Percentiles rank a stretch among this genome's conserved stretches.
Conservation (phyloP, 92 coral and sea anemone species). For the Umimayanthus chanpuru region DNA sequence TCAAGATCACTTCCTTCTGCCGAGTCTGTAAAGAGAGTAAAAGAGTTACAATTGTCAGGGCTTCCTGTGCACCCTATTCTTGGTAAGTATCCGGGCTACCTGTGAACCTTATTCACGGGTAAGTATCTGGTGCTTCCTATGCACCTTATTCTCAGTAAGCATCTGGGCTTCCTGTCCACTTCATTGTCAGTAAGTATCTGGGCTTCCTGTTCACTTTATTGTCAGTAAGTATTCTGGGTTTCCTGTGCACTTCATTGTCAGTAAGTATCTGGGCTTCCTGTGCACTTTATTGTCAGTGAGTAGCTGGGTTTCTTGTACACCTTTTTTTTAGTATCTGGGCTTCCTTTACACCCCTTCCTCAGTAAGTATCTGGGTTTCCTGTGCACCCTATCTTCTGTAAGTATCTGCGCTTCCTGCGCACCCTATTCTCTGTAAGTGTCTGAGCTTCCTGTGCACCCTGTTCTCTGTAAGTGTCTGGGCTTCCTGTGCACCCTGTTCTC, state of each 20-base stretch:
- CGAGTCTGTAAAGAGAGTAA: constrained; percentile 91
- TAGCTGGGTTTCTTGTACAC: no score
- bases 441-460: constrained; percentile 63
- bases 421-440: no score
- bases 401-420: constrained; percentile 56
- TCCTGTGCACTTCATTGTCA: constrained; percentile 73
- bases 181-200: not conserved
- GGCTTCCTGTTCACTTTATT: no score
- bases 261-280: constrained; percentile 56
- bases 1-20: constrained; percentile 88
- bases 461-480: constrained; percentile 37
- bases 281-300: constrained; percentile 80
- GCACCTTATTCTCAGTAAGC: constrained; percentile 79
- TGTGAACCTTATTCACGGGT: no score
- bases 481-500: not conserved
- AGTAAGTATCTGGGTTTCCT: constrained; percentile 59
- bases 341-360: constrained; percentile 76
- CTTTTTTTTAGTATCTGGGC: not conserved
- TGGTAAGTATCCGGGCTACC: constrained; percentile 48
- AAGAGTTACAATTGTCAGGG: constrained; percentile 55
- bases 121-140: constrained; percentile 52
- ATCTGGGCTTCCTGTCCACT: no score
- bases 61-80: constrained; percentile 78
- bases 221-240: constrained; percentile 32
- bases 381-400: constrained; percentile 80